Base-by-base conservation (phyloP, 92 coral and sea anemone species). In the Bergia puertoricense region DNA sequence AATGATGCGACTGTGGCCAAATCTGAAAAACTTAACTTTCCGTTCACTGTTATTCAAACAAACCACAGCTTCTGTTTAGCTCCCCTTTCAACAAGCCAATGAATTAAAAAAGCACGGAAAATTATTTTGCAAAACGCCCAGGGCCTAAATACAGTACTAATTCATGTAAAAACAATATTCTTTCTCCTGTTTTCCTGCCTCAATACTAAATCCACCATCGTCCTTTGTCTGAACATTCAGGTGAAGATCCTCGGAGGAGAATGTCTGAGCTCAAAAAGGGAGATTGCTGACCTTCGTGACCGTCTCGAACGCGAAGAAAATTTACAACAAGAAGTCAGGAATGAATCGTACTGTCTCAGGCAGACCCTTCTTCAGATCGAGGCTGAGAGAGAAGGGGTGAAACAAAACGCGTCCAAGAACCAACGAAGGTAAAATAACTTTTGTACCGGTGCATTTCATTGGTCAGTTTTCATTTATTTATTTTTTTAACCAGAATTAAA, bases 171-270 rank as follows among this genome's bases (percentile, higher is more conserved):
- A 18, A 62, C 69, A 22, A 62, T 6, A 16, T 62, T 62, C 8
- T 6, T 18, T 62, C n/a, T 62, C 69, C 23, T 20, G 69, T 3
- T 62, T 18, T 62, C 30, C 23, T 62, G 69, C 69, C 69, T 62
- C 69, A 62, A 23, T 4, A 8, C 6, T 39, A 36, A 22, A 4
- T n/a, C 51, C 50, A n/a, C 6, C 39, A n/a, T 38, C 30, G 54
- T 0, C 39, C 39, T 76, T 72, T 80, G 66, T 51, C 9, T n/a
- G 18, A 10, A 4, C 16, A 44, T 15, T 30, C 62, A 76, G 82
- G 94, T 95, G 38, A 95, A 95, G 71, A 87, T 95, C 38, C 91
- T 95, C 11, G 92, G 96, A 72, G 93, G 93, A 20, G 98, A 95
- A 81, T 95, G 98, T 76, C 86, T 95, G 88, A 90, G 86, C 16